A percentile compares a stretch with the other conserved stretches of the same genome.
phyloP scores from a whole-genome alignment of 2,113 vertebrate genomes.

The Notarius lentiginosus region DNA sequence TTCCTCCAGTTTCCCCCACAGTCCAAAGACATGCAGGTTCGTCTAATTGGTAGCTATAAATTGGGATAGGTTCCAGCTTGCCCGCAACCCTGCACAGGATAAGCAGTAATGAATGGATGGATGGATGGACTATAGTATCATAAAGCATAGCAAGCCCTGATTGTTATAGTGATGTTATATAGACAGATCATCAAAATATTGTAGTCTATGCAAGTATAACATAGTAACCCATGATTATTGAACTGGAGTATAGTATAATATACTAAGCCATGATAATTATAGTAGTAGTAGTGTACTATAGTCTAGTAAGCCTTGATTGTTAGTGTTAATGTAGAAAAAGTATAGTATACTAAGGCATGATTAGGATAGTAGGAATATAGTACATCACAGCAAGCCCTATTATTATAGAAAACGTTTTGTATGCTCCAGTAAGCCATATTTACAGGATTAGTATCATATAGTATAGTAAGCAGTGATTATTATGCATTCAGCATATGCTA shows the following conservation, averaged over 20 bases:
- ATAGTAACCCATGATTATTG: not conserved
- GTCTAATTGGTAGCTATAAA: no score
- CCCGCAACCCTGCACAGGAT: no score
- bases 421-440: not conserved
- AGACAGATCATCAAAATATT: no score
- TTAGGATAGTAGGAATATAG: not conserved
- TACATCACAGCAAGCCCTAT: not conserved
- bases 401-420: not conserved
- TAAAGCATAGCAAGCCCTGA: not conserved
- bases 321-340: not conserved
- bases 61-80: no score
- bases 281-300: not conserved
- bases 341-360: not conserved
- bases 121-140: no score
- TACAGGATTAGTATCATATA: not conserved
- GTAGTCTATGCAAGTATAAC: not conserved
- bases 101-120: no score
- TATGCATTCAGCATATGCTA: not conserved
- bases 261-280: not conserved
- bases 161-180: not conserved
- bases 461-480: not conserved
- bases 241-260: not conserved
- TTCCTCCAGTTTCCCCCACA: no score
- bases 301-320: not conserved
- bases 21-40: no score